A percentile compares a stretch with the other conserved stretches of the same genome.
Evolutionary conservation across 2,797 vertebrate species (phyloP).

Genomic region (Amniataba percoides): DNA sequence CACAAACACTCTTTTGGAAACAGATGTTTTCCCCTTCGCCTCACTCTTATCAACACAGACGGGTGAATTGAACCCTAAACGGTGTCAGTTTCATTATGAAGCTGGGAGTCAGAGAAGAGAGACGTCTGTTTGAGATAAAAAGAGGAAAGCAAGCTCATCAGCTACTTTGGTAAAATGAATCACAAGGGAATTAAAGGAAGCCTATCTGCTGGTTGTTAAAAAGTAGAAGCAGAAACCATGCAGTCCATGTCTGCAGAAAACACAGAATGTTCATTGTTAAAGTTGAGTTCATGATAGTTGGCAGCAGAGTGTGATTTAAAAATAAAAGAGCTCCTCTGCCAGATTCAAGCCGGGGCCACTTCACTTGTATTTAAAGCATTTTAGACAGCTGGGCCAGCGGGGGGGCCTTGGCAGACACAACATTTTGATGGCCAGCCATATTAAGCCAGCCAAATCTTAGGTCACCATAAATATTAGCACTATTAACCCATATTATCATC

Average conservation of each 20-base stretch:
- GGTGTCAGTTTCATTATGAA: neutral
- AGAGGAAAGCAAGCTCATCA: neutral
- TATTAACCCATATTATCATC: slow-evolving; percentile 32
- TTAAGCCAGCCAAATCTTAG: slow-evolving; percentile 40
- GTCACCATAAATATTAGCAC: slow-evolving; percentile 40
- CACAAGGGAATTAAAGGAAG: neutral
- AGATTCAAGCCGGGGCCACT: slow-evolving; percentile 17
- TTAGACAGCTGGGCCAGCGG: slow-evolving; percentile 28
- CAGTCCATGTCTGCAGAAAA: neutral
- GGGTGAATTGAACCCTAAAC: slow-evolving; percentile 12
- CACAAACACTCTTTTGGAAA: slow-evolving; percentile 14
- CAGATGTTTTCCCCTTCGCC: slow-evolving; percentile 10
- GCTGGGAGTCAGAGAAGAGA: neutral
- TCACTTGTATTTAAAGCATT: slow-evolving; percentile 25
- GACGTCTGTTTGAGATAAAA: neutral
- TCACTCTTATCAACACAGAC: neutral
- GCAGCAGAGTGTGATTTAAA: neutral
- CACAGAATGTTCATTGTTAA: neutral
- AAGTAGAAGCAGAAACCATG: slow-evolving; percentile 2
- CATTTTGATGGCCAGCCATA: slow-evolving; percentile 17
- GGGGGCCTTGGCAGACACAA: slow-evolving; percentile 24
- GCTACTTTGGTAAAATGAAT: neutral
- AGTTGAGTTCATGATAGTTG: slow-evolving; percentile 17
- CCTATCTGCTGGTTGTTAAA: neutral
- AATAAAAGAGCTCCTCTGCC: neutral